Percentiles rank a stretch among this genome's conserved stretches.
Conservation (phyloP, 2,888 invertebrate genomes). For the Eristalis intricaria region DNA sequence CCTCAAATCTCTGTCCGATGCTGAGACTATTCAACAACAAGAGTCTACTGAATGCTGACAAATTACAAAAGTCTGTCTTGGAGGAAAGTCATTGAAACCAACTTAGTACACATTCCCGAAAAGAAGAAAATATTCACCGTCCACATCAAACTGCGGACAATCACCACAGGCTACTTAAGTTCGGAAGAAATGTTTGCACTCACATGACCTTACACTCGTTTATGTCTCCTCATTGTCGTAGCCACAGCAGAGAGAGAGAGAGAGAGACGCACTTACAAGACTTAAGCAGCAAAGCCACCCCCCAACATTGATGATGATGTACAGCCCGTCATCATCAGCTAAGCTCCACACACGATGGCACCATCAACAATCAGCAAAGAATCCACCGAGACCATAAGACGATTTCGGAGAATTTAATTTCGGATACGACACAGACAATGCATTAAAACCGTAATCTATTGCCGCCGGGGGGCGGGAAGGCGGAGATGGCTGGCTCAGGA, state of each 20-base stretch:
- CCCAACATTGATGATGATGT: background rate
- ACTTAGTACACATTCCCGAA: no score
- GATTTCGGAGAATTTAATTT: background rate
- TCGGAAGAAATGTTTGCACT: background rate
- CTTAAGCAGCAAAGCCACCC: background rate
- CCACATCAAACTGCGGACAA: background rate
- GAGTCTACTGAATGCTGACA: no score
- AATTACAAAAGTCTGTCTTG: no score
- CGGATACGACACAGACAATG: background rate
- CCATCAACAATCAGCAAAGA: background rate
- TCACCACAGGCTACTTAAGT: background rate
- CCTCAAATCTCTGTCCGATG: no score
- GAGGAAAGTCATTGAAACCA: no score
- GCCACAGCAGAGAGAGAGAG: no score
- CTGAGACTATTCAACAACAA: no score
- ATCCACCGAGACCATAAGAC: background rate
- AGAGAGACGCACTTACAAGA: background rate
- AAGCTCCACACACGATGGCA: background rate
- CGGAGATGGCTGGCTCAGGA: background rate
- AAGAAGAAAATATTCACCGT: no score
- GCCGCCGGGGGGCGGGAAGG: background rate
- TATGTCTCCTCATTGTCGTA: background rate
- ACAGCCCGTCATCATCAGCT: background rate
- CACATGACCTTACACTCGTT: background rate
- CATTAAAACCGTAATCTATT: background rate